Evolutionary conservation across 2,113 vertebrate genomes (phyloP).

Genomic region (Anguilla rostrata): DNA sequence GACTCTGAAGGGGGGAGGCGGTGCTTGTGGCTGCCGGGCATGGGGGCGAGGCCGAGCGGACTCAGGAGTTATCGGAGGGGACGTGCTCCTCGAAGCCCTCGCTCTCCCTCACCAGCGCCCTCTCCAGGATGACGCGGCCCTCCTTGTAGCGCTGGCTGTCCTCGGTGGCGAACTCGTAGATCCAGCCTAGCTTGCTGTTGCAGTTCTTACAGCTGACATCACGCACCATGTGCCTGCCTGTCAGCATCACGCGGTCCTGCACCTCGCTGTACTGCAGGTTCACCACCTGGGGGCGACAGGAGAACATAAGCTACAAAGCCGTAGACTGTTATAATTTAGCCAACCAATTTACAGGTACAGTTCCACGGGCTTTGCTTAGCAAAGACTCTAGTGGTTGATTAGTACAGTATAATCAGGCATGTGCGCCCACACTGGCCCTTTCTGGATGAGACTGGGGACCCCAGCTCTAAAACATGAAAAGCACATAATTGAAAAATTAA

Average conservation of each 20-base stretch:
- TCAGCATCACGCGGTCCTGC: constrained; percentile 97
- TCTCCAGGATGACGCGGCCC: constrained; percentile 93
- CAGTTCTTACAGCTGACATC: constrained; percentile 99
- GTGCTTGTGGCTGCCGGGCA: not conserved
- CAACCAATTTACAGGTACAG: no score
- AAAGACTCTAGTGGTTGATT: no score
- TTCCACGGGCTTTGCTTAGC: no score
- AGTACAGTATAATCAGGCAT: no score
- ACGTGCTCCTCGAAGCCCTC: constrained; percentile 91
- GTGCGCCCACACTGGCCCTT: no score
- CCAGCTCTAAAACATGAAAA: no score
- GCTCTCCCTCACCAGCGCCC: constrained; percentile 92
- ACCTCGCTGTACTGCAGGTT: constrained; percentile 98
- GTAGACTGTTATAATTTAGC: not conserved
- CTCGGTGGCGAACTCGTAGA: constrained; percentile 97
- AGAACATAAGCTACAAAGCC: not conserved
- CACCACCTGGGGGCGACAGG: constrained; percentile 80
- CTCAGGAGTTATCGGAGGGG: constrained; percentile 86
- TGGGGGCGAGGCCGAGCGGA: constrained; percentile 33
- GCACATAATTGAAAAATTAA: no score
- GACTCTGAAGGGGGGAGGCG: not conserved
- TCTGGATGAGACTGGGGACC: no score
- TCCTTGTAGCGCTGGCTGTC: constrained; percentile 99
- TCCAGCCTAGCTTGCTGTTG: constrained; percentile 99
- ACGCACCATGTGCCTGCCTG: constrained; percentile 95